Evolutionary conservation across 2,888 invertebrate species (phyloP).

Genomic region (Oligia strigilis): DNA sequence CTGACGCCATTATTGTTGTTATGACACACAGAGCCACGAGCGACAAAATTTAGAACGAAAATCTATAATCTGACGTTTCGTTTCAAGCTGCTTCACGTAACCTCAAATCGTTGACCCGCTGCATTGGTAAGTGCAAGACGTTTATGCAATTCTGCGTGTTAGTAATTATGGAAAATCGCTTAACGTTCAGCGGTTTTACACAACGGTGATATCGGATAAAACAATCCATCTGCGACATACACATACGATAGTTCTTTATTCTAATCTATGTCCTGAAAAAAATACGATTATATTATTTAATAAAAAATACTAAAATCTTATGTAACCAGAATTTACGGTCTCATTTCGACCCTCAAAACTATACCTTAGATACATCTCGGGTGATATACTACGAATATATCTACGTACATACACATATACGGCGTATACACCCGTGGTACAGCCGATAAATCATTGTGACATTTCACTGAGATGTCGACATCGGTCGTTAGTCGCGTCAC

Average conservation of each 20-base stretch:
- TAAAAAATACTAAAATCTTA: not conserved
- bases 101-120: too few relatives aligned
- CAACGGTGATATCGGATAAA: not conserved
- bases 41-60: too few relatives aligned
- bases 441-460: slow-evolving; percentile 84
- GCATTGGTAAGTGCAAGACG: too few relatives aligned
- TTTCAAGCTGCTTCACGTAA: too few relatives aligned
- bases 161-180: too few relatives aligned
- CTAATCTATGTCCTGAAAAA: not conserved
- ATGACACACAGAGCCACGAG: too few relatives aligned
- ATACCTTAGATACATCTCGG: slow-evolving; percentile 24
- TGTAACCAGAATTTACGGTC: not conserved
- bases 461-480: slow-evolving; percentile 80
- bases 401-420: slow-evolving; percentile 35
- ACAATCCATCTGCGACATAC: not conserved
- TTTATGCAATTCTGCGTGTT: too few relatives aligned
- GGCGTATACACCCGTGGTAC: slow-evolving; percentile 35
- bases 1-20: too few relatives aligned
- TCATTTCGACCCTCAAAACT: slow-evolving; percentile 27
- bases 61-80: too few relatives aligned
- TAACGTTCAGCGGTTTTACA: too few relatives aligned
- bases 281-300: too few relatives aligned
- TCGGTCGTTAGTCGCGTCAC: slow-evolving; percentile 81
- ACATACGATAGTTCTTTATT: not conserved
- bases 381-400: not conserved